These are phyloP conservation scores for Ctenosaura bakeri DNA, from an alignment of 2,797 vertebrate genomes.

Conservation along the genomic window DNA sequence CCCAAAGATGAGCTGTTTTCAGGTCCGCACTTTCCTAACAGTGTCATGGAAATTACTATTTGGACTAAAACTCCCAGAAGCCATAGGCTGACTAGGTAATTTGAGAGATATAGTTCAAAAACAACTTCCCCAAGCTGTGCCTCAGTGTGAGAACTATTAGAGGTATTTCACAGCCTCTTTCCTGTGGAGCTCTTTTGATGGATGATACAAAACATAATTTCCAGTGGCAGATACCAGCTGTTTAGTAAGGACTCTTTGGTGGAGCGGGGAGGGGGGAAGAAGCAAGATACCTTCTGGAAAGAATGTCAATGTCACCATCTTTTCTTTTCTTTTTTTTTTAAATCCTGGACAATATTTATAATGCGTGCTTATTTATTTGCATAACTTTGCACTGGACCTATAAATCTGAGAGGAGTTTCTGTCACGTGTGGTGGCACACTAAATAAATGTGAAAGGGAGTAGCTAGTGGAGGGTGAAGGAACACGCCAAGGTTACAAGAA, in stretches of 20 bases:
- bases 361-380: slow-evolving; percentile 60
- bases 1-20: background rate
- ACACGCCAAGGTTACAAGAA: slow-evolving; percentile 65
- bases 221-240: slow-evolving; percentile 39
- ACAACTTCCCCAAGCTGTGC: background rate
- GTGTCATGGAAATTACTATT: background rate
- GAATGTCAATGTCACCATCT: slow-evolving; percentile 34
- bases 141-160: background rate
- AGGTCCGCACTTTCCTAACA: background rate
- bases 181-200: slow-evolving; percentile 1
- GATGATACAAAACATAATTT: slow-evolving; percentile 54
- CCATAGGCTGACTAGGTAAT: no score
- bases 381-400: slow-evolving; percentile 58
- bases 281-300: slow-evolving; percentile 48
- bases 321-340: slow-evolving; percentile 28
- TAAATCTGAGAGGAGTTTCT: slow-evolving; percentile 55
- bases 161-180: slow-evolving; percentile 7
- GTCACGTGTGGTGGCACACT: slow-evolving; percentile 18
- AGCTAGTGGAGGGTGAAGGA: slow-evolving; percentile 41
- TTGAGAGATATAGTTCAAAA: no score
- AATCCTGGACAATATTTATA: slow-evolving; percentile 28
- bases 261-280: background rate
- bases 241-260: slow-evolving; percentile 42
- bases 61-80: no score
- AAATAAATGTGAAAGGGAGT: slow-evolving; percentile 57